Evolutionary conservation across 2,888 invertebrate genomes (phyloP).

Genomic region (Luperina testacea): DNA sequence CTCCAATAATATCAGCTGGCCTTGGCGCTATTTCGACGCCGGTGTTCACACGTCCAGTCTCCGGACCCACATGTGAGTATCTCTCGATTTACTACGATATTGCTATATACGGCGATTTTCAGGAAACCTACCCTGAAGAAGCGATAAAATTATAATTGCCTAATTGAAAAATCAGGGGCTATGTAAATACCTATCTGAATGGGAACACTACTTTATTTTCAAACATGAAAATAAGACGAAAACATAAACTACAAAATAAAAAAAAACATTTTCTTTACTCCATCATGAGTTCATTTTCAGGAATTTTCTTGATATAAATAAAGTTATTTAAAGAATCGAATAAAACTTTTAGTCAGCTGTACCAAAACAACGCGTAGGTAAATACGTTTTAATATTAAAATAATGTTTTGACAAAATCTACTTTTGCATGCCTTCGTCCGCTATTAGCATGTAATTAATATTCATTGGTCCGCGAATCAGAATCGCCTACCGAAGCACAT

Average conservation of each 20-base stretch:
- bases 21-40: slow-evolving; percentile 82
- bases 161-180: not conserved
- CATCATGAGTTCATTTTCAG: not conserved
- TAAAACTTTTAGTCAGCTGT: not conserved
- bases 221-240: not conserved
- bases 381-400: slow-evolving; percentile 1
- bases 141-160: not conserved
- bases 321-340: not conserved
- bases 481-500: slow-evolving; percentile 12
- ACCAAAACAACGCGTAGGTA: slow-evolving; percentile 14
- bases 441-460: slow-evolving; percentile 51
- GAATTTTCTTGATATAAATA: not conserved
- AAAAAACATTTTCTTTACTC: not conserved
- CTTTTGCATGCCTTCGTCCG: slow-evolving; percentile 5
- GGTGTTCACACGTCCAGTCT: slow-evolving; percentile 66
- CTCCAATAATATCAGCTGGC: slow-evolving; percentile 71
- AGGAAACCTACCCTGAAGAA: not conserved
- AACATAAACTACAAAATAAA: not conserved
- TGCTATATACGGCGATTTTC: slow-evolving; percentile 1
- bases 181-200: not conserved
- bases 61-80: slow-evolving; percentile 78
- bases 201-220: not conserved
- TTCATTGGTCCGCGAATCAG: slow-evolving; percentile 38
- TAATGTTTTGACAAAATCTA: slow-evolving; percentile 29
- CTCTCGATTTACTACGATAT: slow-evolving; percentile 41